Evolutionary conservation across 35 echinoderm and acorn worm species (phyloP).

Genomic region (Apostichopus parvimensis): DNA sequence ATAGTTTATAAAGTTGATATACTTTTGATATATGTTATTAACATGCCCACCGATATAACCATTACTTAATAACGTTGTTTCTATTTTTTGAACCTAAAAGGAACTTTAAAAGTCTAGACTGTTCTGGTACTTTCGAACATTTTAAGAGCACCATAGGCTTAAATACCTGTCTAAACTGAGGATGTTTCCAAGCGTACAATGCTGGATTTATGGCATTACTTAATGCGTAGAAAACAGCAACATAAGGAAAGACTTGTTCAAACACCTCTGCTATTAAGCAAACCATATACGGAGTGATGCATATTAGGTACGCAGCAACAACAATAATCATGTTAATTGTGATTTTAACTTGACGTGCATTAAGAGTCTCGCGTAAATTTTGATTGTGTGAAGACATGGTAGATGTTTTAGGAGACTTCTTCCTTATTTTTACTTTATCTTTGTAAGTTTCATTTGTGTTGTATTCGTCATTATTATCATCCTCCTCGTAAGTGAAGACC

Average conservation of each 20-base stretch:
- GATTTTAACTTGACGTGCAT: slow-evolving; percentile 41
- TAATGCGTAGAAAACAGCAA: slow-evolving; percentile 33
- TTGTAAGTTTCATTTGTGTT: neutral
- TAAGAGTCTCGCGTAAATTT: neutral
- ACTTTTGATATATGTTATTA: no score
- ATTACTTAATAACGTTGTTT: no score
- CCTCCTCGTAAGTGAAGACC: neutral
- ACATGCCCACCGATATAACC: no score
- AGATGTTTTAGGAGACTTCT: neutral
- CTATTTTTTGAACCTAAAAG: neutral
- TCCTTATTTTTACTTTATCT: neutral
- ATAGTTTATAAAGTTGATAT: neutral
- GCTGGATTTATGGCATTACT: slow-evolving; percentile 54
- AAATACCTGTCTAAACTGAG: slow-evolving; percentile 25
- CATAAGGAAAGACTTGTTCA: slow-evolving; percentile 19
- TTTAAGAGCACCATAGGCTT: slow-evolving; percentile 6
- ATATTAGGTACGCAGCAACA: slow-evolving; percentile 19
- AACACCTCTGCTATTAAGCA: slow-evolving; percentile 12
- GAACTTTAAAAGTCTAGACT: neutral
- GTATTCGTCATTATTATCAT: slow-evolving; percentile 1
- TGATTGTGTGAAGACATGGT: neutral
- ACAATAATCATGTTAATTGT: slow-evolving; percentile 44
- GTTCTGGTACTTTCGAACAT: slow-evolving; percentile 25
- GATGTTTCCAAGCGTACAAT: slow-evolving; percentile 48
- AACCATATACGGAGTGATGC: slow-evolving; percentile 12